Evolutionary conservation across 2,797 vertebrate genomes (phyloP).

Genomic region (Platyrinchus mystaceus): DNA sequence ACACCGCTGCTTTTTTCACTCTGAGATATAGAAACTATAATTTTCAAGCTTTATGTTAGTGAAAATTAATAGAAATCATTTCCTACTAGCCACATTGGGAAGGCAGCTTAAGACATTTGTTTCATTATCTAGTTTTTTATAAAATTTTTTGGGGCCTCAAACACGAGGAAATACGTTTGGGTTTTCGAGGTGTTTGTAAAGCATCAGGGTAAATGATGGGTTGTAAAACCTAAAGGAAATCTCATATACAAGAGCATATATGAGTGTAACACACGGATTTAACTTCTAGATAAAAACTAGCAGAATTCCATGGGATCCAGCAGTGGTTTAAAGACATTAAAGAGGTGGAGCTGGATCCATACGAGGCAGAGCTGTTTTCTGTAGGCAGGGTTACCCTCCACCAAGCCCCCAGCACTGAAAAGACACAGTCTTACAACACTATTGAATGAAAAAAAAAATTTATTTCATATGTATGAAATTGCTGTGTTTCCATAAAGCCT

Average conservation of each 20-base stretch:
- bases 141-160: neutral
- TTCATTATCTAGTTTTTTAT: neutral
- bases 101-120: neutral
- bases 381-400: neutral
- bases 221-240: neutral
- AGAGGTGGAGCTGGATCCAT: rapidly evolving
- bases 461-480: neutral
- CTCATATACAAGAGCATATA: rapidly evolving
- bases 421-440: neutral
- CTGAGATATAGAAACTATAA: neutral
- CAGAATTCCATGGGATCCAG: neutral
- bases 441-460: rapidly evolving
- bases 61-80: neutral
- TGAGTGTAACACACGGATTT: neutral
- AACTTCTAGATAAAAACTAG: neutral
- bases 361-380: neutral
- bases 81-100: neutral
- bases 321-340: neutral
- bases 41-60: neutral
- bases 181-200: neutral
- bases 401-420: neutral
- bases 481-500: neutral
- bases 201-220: neutral
- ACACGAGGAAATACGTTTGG: neutral
- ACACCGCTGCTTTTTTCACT: neutral